Conservation (phyloP, 2,113 vertebrate species). For the Spermophilus dauricus region DNA sequence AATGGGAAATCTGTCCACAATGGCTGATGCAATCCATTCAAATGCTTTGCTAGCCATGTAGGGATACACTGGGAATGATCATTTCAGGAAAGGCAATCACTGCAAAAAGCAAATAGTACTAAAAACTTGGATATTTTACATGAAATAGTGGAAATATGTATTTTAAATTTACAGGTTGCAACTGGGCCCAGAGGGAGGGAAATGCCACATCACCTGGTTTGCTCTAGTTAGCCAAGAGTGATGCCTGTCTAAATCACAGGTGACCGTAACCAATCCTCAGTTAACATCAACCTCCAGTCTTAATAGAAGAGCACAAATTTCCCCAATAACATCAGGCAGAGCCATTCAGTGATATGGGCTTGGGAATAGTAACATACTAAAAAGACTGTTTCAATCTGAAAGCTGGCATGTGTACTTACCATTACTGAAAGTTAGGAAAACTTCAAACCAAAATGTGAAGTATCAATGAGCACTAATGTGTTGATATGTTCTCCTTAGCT, state of each 20-base stretch:
- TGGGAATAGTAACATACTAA: not conserved
- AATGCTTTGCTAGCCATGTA: constrained; percentile 45
- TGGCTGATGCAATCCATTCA: constrained; percentile 63
- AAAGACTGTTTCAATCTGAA: constrained; percentile 54
- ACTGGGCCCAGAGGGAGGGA: not conserved
- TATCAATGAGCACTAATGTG: constrained; percentile 30
- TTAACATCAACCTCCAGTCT: constrained; percentile 61
- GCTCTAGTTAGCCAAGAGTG: constrained; percentile 75
- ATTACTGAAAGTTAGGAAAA: constrained; percentile 62
- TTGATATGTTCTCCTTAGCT: constrained; percentile 62
- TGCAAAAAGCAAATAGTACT: constrained; percentile 26
- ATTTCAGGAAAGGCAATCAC: constrained; percentile 50
- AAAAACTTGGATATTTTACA: not conserved
- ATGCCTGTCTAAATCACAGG: constrained; percentile 53
- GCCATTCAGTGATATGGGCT: not conserved
- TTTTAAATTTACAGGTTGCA: constrained; percentile 51
- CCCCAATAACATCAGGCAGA: not conserved
- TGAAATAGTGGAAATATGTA: constrained; percentile 23
- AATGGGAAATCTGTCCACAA: constrained; percentile 70
- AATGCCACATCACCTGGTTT: not conserved
- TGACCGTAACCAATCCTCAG: constrained; percentile 50
- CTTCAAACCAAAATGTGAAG: constrained; percentile 61
- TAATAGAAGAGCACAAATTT: not conserved
- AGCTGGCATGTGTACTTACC: constrained; percentile 44
- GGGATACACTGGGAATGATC: constrained; percentile 59